Evolutionary conservation across 1,140 invertebrate species (phyloP), one percentile per base, ranked within the genome.

Genomic region (Eumaeus atala): DNA sequence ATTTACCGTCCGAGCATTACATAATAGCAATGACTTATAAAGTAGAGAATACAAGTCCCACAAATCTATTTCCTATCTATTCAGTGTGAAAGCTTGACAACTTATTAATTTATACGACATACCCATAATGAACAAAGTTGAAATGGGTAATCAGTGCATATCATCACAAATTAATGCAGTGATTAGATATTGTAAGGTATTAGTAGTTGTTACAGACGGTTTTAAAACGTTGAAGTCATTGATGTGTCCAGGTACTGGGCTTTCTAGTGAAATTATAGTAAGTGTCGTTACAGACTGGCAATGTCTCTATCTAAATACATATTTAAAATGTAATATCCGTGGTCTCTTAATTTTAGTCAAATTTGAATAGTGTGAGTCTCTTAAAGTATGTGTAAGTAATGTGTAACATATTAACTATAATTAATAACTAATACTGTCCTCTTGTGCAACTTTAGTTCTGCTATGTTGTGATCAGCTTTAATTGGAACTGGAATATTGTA

Each of bases 361-460:
- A 81, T 85, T 85, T 79, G 78, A 85, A 83, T 87, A 87, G 84
- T 83, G 73, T 73, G 81, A 86, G 80, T 87, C 84, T 87, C 81
- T 82, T 44, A 53, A 67, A 73, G 74, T 75, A 77, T 67, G 56
- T 77, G 58, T 84, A 87, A 84, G 78, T 78, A 79, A 77, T 73
- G 59, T 75, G 61, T 78, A 80, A 82, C 61, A 72, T 79, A 77
- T 65, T 83, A 80, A 83, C 64, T 82, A 65, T 75, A 74, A 69
- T 70, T 42, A 73, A 65, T 76, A 72, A 70, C 58, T 56, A 74
- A 80, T 81, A 81, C 75, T 85, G 80, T 85, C 82, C 78, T 83
- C 76, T 70, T 77, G 74, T 84, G 80, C 77, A 80, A 83, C 74
- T 81, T 85, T 79, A 74, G 75, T 84, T 87, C 71, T 78, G 77